Base-by-base conservation (phyloP, 2,888 invertebrate species). In the Dichetophora obliterata region DNA sequence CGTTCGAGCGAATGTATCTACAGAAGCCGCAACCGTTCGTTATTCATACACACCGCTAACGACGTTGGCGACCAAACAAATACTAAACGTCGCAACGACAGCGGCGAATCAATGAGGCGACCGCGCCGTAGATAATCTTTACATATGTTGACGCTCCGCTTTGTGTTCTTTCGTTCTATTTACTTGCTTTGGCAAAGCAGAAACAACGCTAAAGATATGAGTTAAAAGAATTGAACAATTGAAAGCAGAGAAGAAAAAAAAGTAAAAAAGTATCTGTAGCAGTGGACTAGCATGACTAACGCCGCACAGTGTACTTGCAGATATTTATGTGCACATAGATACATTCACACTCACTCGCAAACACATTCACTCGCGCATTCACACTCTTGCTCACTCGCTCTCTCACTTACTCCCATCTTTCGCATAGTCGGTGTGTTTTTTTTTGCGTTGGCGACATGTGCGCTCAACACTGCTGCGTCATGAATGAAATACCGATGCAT, bases 41-140 rank as follows among this genome's bases (percentile, higher is more conserved):
- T 43, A 1, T 43, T 43, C 70, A 75, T 76, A 71, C 77, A 75
- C 80, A 87, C 88, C 88, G 86, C 83, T 83, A 84, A 86, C 85
- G 83, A 85, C 87, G 85, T 86, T 84, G 87, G 66, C 50, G 72
- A 86, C 84, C 87, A 88, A 89, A 88, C 87, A 88, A 88, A 88
- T 86, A 87, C 85, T 85, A 85, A 86, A 84, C 61, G 48, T 52
- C 57, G 54, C 43, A 57, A 24, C 31, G 68, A 54, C 54, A 54
- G 61, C 59, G 74, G 19, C 74, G 43, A 74, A 66, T 66, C 74
- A 34, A 66, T 66, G 74, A 74, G 66, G 43, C 65, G 24, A 50
- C 65, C 68, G 68, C 37, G 54, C 54, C 66, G 57, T 37, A 71
- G 71, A 71, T 71, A 71, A 71, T 71, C 59, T 54, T 70, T 70